Percentiles rank a stretch among this genome's conserved stretches.
Evolutionary conservation across 2,888 invertebrate species (phyloP).

Genomic region (Polymixis flavicincta): DNA sequence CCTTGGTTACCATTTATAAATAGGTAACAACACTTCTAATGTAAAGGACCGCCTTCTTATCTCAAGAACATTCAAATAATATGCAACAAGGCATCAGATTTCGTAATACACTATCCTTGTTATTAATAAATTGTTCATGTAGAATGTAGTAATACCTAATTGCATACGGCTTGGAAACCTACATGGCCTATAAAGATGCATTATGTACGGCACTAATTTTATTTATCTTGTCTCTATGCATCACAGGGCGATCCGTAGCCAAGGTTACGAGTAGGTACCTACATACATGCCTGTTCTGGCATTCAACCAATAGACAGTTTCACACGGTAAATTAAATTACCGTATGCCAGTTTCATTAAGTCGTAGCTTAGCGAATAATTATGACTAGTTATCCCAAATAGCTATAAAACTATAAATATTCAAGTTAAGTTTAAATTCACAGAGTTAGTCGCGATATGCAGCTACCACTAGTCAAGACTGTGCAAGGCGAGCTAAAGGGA

Average conservation of each 20-base stretch:
- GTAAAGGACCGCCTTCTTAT: constrained; percentile 13
- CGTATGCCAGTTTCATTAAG: constrained; percentile 38
- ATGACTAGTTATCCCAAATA: constrained; percentile 19
- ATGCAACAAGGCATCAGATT: constrained; percentile 10
- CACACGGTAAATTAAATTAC: constrained; percentile 32
- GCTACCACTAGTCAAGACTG: constrained; percentile 74
- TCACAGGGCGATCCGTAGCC: constrained; percentile 30
- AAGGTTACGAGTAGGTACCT: constrained; percentile 34
- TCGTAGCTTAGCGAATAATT: constrained; percentile 30
- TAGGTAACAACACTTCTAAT: neutral
- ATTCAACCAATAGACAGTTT: constrained; percentile 53
- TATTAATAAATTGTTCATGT: constrained; percentile 4
- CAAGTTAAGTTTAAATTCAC: constrained; percentile 58
- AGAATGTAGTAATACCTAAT: constrained; percentile 25
- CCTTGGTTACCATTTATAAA: neutral
- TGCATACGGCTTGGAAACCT: neutral
- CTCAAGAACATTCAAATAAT: constrained; percentile 15
- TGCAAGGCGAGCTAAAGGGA: constrained; percentile 83
- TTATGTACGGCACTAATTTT: constrained; percentile 15
- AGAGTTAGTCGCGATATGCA: constrained; percentile 71
- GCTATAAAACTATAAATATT: constrained; percentile 1
- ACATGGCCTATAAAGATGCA: constrained; percentile 8
- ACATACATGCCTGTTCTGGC: constrained; percentile 46
- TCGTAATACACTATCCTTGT: neutral
- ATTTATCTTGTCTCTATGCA: constrained; percentile 43